Evolutionary conservation across 2,888 invertebrate genomes (phyloP).

Genomic region (Lymantria dispar): DNA sequence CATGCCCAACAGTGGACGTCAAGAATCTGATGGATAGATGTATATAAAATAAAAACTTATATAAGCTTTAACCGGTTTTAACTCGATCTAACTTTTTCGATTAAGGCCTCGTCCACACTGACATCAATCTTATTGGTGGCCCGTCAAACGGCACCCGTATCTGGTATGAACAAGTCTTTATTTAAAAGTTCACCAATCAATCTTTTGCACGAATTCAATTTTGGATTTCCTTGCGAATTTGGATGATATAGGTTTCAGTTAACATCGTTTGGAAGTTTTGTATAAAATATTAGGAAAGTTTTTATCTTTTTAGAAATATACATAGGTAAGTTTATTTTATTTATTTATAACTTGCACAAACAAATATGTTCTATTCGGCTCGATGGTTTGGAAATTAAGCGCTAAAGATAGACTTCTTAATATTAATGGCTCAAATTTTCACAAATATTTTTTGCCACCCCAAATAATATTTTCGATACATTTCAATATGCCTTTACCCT

Average conservation of each 20-base stretch:
- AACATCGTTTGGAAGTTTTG: background rate
- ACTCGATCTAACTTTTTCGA: conserved; percentile 53
- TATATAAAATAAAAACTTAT: background rate
- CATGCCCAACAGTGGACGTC: too few species aligned
- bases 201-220: background rate
- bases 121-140: conserved; percentile 27
- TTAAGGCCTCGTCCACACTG: conserved; percentile 31
- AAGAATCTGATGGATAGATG: too few species aligned
- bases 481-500: too few species aligned
- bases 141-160: conserved; percentile 5
- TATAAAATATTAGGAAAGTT: background rate
- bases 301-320: background rate
- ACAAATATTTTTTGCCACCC: too few species aligned
- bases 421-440: too few species aligned
- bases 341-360: too few species aligned
- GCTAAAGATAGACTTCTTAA: too few species aligned
- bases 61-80: conserved; percentile 23
- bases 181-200: conserved; percentile 3
- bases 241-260: background rate
- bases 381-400: too few species aligned
- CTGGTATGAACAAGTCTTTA: conserved; percentile 2
- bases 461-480: too few species aligned
- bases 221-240: background rate
- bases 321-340: too few species aligned
- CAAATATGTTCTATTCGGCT: too few species aligned